A percentile compares a stretch with the other conserved stretches of the same genome.
Evolutionary conservation across 2,113 vertebrate species (phyloP).

Genomic region (Charina bottae): DNA sequence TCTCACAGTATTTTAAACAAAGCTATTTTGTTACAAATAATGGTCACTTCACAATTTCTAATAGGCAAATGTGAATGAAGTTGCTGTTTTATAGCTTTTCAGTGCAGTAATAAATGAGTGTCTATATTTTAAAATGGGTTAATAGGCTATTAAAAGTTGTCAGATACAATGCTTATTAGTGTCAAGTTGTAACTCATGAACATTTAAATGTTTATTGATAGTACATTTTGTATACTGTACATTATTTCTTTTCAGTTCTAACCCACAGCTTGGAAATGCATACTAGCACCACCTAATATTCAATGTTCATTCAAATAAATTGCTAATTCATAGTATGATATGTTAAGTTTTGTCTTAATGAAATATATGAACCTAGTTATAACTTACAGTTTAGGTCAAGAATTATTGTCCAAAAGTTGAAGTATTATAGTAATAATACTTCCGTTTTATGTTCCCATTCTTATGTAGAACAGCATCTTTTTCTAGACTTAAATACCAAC

Average conservation of each 20-base stretch:
- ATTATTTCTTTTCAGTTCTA: not conserved
- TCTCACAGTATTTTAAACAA: not conserved
- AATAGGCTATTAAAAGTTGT: not conserved
- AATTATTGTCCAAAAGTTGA: too few relatives aligned
- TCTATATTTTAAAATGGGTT: not conserved
- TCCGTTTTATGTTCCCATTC: not conserved
- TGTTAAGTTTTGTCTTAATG: not conserved
- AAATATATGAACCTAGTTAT: too few relatives aligned
- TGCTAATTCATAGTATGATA: not conserved
- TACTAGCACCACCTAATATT: not conserved
- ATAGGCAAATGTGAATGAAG: conserved; percentile 7
- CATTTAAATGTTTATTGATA: not conserved
- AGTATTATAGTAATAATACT: too few relatives aligned
- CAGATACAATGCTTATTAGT: conserved; percentile 7
- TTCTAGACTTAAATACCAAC: not conserved
- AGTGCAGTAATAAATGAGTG: conserved; percentile 15
- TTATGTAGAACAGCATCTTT: not conserved
- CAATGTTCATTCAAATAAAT: not conserved
- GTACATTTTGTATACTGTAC: not conserved
- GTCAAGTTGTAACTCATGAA: not conserved
- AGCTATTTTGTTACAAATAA: conserved; percentile 9
- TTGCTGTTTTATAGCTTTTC: not conserved
- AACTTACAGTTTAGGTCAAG: too few relatives aligned
- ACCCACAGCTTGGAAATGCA: not conserved
- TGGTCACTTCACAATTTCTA: not conserved